Conservation (phyloP, 2,113 vertebrate genomes). For the Sinocyclocheilus rhinocerous region DNA sequence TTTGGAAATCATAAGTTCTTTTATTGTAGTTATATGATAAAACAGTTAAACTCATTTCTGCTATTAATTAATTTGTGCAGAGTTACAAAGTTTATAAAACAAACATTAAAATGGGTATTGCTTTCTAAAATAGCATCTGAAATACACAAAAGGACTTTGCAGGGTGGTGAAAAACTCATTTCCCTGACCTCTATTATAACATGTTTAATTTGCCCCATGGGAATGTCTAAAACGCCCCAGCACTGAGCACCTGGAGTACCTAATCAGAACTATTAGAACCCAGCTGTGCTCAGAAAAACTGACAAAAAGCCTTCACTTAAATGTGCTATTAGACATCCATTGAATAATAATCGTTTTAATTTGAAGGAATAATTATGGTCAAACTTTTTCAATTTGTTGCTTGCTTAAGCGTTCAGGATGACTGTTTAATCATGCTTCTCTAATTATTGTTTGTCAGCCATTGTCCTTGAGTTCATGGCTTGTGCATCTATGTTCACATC, state of each 20-base stretch:
- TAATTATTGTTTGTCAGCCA: constrained; percentile 35
- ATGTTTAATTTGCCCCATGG: neutral
- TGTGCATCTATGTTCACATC: constrained; percentile 14
- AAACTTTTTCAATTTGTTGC: constrained; percentile 43
- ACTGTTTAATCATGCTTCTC: constrained; percentile 23
- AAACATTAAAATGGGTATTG: neutral
- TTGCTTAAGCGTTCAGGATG: neutral
- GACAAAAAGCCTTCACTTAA: constrained; percentile 30
- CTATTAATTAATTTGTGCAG: neutral
- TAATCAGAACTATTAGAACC: constrained; percentile 46
- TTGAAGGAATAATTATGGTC: constrained; percentile 37
- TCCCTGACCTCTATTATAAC: constrained; percentile 31
- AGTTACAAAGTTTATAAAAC: neutral
- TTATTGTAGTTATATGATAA: neutral
- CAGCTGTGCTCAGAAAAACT: constrained; percentile 35
- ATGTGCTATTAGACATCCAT: constrained; percentile 31
- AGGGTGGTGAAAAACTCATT: neutral
- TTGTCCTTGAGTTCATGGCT: constrained; percentile 41
- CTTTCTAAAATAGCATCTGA: constrained; percentile 8
- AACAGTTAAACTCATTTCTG: neutral
- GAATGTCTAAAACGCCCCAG: neutral
- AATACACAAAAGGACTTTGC: neutral
- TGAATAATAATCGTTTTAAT: constrained; percentile 26
- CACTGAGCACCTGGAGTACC: constrained; percentile 30
- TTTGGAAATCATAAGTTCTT: neutral